phyloP scores from a whole-genome alignment of 2,888 invertebrate genomes.

The Unio pictorum region DNA sequence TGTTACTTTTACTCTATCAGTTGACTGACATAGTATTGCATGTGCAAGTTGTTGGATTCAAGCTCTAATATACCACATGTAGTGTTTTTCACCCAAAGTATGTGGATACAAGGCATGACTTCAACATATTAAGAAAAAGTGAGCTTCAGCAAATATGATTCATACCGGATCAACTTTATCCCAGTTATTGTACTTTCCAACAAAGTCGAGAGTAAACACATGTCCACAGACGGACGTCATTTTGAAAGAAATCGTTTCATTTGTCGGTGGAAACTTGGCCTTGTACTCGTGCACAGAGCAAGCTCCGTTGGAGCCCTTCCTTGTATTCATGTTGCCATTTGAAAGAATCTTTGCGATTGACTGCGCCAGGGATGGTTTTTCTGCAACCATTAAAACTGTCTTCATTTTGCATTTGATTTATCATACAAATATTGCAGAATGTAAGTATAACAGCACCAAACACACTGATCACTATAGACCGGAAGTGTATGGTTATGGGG shows the following conservation, averaged over 20 bases:
- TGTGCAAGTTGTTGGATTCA: too few species aligned
- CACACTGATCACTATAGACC: too few species aligned
- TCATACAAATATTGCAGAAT: too few species aligned
- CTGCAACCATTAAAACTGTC: conserved; percentile 92
- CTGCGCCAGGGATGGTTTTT: conserved; percentile 97
- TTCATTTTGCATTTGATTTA: conserved; percentile 52
- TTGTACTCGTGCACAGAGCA: conserved; percentile 96
- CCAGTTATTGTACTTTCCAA: conserved; percentile 95
- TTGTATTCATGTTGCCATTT: conserved; percentile 82
- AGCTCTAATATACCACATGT: too few species aligned
- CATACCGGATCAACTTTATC: conserved; percentile 94
- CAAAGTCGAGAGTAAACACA: conserved; percentile 95
- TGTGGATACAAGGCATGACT: too few species aligned
- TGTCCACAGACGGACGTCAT: conserved; percentile 99
- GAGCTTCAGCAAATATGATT: conserved; percentile 16
- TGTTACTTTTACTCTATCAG: too few species aligned
- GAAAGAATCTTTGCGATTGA: conserved; percentile 95
- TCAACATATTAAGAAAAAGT: not conserved
- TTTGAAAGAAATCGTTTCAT: conserved; percentile 74
- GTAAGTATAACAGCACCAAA: too few species aligned
- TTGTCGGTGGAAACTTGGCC: conserved; percentile 61
- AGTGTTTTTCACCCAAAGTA: too few species aligned
- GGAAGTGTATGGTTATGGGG: too few species aligned
- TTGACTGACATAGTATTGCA: too few species aligned
- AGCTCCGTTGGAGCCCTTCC: conserved; percentile 91